Evolutionary conservation across 2,113 vertebrate genomes (phyloP).

Genomic region (Bostrychus sinensis): DNA sequence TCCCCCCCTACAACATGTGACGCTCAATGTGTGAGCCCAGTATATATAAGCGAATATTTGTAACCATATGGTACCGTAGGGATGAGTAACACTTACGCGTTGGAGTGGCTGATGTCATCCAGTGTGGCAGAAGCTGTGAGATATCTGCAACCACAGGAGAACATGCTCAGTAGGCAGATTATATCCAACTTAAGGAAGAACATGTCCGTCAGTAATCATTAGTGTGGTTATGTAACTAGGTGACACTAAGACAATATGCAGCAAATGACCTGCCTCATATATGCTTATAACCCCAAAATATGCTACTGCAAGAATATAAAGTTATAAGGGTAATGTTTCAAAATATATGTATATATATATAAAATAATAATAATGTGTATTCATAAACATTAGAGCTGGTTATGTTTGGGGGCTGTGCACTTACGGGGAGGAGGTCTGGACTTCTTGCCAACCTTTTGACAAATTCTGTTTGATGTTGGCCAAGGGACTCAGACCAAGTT

Average conservation of each 20-base stretch:
- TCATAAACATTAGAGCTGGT: background rate
- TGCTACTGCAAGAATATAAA: too few relatives aligned
- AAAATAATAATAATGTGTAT: too few relatives aligned
- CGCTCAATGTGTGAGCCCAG: background rate
- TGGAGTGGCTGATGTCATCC: constrained; percentile 86
- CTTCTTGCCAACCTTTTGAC: constrained; percentile 90
- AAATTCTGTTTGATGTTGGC: constrained; percentile 89
- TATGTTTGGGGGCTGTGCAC: constrained; percentile 59
- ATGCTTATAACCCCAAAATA: too few relatives aligned
- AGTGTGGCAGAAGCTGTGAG: constrained; percentile 84
- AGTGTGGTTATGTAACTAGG: constrained; percentile 51
- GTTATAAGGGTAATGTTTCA: too few relatives aligned
- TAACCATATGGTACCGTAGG: background rate
- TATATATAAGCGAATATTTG: background rate
- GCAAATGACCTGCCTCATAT: too few relatives aligned
- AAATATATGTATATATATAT: too few relatives aligned
- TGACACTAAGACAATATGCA: constrained; percentile 14
- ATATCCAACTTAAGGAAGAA: constrained; percentile 17
- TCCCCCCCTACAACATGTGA: constrained; percentile 33
- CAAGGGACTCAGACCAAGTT: constrained; percentile 88
- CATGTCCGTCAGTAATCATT: background rate
- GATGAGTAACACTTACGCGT: constrained; percentile 76
- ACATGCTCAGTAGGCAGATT: constrained; percentile 26
- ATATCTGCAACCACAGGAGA: constrained; percentile 77
- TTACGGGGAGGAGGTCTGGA: constrained; percentile 92